These are phyloP conservation scores for Cancer borealis DNA, from an alignment of 2,888 invertebrate genomes.

Conservation along the genomic window DNA sequence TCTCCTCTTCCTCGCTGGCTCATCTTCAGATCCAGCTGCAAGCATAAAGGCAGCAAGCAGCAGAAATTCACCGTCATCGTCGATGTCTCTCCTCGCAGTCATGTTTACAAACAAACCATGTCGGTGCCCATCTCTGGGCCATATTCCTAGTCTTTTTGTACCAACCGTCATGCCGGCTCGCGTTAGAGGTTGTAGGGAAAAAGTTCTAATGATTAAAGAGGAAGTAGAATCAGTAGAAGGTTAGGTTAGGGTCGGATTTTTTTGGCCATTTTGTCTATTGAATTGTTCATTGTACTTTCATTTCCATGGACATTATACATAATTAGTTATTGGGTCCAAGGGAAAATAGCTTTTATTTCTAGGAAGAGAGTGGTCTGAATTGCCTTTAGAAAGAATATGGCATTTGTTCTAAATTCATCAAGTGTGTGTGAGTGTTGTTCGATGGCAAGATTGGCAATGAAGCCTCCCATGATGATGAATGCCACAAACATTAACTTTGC, in stretches of 20 bases:
- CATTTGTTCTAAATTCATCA: constrained; percentile 56
- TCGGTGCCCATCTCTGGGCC: too few species aligned
- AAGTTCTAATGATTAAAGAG: too few species aligned
- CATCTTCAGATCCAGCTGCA: too few species aligned
- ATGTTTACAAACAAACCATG: too few species aligned
- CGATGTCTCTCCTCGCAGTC: too few species aligned
- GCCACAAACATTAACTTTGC: constrained; percentile 65
- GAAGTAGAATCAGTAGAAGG: too few species aligned
- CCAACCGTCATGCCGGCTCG: too few species aligned
- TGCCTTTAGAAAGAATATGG: constrained; percentile 54
- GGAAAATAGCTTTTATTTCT: constrained; percentile 57
- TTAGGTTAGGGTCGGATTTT: not conserved
- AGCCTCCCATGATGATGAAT: constrained; percentile 66
- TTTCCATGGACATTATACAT: not conserved
- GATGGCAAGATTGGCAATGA: constrained; percentile 67
- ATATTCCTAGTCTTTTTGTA: too few species aligned
- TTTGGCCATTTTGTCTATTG: not conserved
- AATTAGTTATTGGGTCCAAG: not conserved
- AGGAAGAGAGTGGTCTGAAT: constrained; percentile 56
- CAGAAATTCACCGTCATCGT: too few species aligned
- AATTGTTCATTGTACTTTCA: not conserved
- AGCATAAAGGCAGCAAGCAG: too few species aligned
- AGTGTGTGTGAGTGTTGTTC: constrained; percentile 63
- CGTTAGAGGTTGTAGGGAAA: too few species aligned
- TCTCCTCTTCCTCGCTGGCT: too few species aligned